Conservation (phyloP, 37 sponge, comb jelly and placozoan genomes). For the Haliclona indistincta region DNA sequence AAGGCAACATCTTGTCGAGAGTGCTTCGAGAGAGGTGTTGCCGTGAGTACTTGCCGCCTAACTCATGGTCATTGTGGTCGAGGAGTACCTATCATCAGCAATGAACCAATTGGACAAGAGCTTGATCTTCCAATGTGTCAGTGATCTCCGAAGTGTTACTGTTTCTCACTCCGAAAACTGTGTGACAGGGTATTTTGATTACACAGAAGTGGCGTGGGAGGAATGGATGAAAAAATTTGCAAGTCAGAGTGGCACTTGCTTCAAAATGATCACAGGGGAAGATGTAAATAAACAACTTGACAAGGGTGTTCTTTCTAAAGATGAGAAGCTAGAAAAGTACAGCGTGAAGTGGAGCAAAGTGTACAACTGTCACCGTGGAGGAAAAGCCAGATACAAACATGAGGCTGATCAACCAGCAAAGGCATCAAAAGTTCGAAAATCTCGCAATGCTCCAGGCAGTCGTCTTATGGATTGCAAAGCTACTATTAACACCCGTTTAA, state of each 20-base stretch:
- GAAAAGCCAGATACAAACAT: background rate
- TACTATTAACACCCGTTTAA: background rate
- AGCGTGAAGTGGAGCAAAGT: background rate
- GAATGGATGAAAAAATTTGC: too few relatives aligned
- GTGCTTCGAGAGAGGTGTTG: too few relatives aligned
- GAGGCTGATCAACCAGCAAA: background rate
- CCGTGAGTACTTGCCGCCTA: too few relatives aligned
- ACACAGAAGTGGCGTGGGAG: too few relatives aligned
- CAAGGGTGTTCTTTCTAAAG: background rate
- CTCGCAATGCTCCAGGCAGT: conserved; percentile 22
- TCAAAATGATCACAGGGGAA: background rate
- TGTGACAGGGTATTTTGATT: too few relatives aligned
- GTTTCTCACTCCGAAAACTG: too few relatives aligned
- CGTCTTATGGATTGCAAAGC: conserved; percentile 21
- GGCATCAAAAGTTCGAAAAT: background rate
- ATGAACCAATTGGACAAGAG: too few relatives aligned
- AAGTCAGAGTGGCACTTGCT: background rate
- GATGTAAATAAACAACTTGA: background rate
- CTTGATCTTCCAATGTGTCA: too few relatives aligned
- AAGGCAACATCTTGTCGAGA: too few relatives aligned
- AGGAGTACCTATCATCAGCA: too few relatives aligned
- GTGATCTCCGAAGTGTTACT: too few relatives aligned
- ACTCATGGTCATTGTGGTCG: too few relatives aligned
- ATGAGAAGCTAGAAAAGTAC: background rate
- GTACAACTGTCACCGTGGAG: conserved; percentile 12